phyloP scores from a whole-genome alignment of 2,888 invertebrate species.

The Nomada hirtipes region DNA sequence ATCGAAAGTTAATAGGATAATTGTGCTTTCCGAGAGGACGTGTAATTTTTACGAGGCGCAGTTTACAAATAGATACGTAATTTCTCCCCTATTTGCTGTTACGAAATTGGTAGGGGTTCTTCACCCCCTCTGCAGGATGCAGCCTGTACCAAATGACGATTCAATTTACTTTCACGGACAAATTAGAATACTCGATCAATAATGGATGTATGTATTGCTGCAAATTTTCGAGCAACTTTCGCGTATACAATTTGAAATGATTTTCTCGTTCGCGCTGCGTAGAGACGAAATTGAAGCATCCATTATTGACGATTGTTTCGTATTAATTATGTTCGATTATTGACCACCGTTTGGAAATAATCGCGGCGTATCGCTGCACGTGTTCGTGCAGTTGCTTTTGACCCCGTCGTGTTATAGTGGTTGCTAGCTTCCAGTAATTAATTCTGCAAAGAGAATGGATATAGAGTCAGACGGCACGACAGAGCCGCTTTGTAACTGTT shows the following conservation, averaged over 20 bases:
- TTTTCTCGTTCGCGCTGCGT: neutral
- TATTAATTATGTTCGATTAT: slow-evolving; percentile 14
- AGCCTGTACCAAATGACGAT: slow-evolving; percentile 13
- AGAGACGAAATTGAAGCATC: too few species aligned
- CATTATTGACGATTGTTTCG: neutral
- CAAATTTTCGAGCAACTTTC: neutral
- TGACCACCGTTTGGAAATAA: slow-evolving; percentile 13
- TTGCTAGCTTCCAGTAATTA: slow-evolving; percentile 49
- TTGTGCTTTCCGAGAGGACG: slow-evolving; percentile 5
- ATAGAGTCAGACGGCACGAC: slow-evolving; percentile 32
- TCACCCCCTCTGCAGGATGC: slow-evolving; percentile 10
- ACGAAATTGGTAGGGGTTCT: slow-evolving; percentile 28
- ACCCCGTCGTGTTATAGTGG: slow-evolving; percentile 22
- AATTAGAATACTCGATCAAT: slow-evolving; percentile 26
- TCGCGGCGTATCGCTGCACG: slow-evolving; percentile 5
- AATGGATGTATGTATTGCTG: too few species aligned
- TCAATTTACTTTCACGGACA: slow-evolving; percentile 15
- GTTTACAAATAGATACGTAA: slow-evolving; percentile 38
- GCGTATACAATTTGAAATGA: neutral
- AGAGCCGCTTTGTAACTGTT: slow-evolving; percentile 53
- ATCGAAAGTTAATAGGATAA: slow-evolving; percentile 16
- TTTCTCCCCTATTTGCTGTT: slow-evolving; percentile 9
- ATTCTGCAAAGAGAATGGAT: slow-evolving; percentile 50
- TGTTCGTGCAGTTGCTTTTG: slow-evolving; percentile 35
- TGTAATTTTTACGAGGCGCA: slow-evolving; percentile 9